Evolutionary conservation across 2,113 vertebrate genomes (phyloP).

Genomic region (Turdus rufiventris): DNA sequence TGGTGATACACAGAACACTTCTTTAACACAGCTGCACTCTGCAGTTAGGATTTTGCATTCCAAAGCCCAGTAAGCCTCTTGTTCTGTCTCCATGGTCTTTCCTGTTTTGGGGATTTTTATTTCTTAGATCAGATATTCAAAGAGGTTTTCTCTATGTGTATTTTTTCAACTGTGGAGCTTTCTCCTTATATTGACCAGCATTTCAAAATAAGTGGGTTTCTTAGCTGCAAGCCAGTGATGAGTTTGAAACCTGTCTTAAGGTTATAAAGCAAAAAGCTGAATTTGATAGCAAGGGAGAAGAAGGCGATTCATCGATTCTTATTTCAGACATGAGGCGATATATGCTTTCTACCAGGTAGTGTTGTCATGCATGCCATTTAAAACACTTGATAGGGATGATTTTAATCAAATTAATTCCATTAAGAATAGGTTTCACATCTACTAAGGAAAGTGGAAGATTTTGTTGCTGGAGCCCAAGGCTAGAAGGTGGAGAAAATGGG

Average conservation of each 20-base stretch:
- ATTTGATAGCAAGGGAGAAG: background rate
- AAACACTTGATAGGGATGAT: background rate
- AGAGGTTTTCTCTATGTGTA: background rate
- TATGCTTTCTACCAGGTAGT: background rate
- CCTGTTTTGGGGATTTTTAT: background rate
- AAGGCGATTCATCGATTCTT: background rate
- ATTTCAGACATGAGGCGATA: background rate
- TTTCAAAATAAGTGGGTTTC: background rate
- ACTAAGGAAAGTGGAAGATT: background rate
- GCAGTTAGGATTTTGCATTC: background rate
- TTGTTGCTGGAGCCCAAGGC: background rate
- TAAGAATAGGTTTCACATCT: background rate
- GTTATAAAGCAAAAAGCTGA: background rate
- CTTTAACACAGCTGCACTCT: background rate
- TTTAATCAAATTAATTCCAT: background rate
- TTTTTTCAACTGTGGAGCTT: background rate
- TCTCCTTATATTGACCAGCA: background rate
- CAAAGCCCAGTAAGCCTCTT: background rate
- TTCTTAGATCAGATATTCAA: background rate
- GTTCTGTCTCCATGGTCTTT: background rate
- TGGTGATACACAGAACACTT: background rate
- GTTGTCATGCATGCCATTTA: background rate
- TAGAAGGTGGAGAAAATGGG: background rate
- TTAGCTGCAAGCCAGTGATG: background rate
- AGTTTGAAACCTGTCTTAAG: background rate